A percentile compares a stretch with the other conserved stretches of the same genome.
These are phyloP conservation scores for Hipposideros armiger DNA, from an alignment of 2,113 vertebrate genomes.

Conservation along the genomic window DNA sequence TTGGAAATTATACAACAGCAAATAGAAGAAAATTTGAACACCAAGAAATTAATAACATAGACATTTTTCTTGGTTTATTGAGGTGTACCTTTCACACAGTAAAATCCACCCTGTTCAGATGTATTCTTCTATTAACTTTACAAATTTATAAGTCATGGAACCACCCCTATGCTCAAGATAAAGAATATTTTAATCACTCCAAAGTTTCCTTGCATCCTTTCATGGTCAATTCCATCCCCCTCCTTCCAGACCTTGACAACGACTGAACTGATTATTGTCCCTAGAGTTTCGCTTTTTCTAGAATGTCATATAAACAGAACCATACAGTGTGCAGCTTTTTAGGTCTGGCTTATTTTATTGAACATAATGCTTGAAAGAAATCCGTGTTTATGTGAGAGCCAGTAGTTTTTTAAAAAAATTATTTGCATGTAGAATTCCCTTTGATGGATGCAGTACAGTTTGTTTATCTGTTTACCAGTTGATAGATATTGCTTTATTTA, in stretches of 20 bases:
- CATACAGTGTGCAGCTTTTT: background rate
- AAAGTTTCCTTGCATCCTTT: background rate
- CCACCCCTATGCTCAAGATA: background rate
- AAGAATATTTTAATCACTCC: background rate
- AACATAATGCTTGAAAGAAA: background rate
- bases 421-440: background rate
- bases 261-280: background rate
- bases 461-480: background rate
- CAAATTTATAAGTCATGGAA: background rate
- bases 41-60: background rate
- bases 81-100: background rate
- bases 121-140: background rate
- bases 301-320: background rate
- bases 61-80: background rate
- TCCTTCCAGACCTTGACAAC: background rate
- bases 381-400: background rate
- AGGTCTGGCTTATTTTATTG: background rate
- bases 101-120: background rate
- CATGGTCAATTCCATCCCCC: background rate
- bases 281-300: background rate
- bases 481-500: background rate
- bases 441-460: background rate
- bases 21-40: background rate
- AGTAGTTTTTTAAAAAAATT: background rate
- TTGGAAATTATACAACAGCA: background rate